Conservation (phyloP, 2,797 vertebrate genomes). For the Enteromius argenteus region DNA sequence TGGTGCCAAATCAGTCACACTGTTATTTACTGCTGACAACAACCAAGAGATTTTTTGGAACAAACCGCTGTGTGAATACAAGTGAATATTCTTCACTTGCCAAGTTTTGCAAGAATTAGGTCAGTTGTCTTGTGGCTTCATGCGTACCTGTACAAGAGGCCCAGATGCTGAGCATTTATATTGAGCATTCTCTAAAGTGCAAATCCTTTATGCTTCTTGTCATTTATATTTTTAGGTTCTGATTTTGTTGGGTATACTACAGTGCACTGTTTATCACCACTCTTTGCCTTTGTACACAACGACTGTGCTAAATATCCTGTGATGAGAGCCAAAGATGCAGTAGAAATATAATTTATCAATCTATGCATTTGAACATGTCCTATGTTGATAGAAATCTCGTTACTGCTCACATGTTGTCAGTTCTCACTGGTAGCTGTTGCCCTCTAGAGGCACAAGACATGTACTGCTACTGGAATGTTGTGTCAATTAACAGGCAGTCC, state of each 20-base stretch:
- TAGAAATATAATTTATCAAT: constrained; percentile 28
- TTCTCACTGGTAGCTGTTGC: constrained; percentile 56
- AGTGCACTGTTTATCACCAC: constrained; percentile 70
- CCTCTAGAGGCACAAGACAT: constrained; percentile 73
- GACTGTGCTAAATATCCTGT: constrained; percentile 73
- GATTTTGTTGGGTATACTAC: constrained; percentile 59
- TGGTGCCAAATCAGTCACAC: constrained; percentile 31
- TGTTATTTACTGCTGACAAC: constrained; percentile 41
- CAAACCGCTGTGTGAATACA: constrained; percentile 36
- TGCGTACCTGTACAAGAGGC: background rate
- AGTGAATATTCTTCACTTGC: constrained; percentile 36
- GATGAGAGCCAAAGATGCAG: constrained; percentile 79
- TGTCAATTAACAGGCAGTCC: constrained; percentile 76
- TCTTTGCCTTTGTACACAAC: constrained; percentile 74
- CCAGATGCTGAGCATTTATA: background rate
- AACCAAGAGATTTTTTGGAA: constrained; percentile 44
- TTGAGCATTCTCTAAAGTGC: background rate
- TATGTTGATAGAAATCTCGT: constrained; percentile 3
- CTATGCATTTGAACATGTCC: constrained; percentile 54
- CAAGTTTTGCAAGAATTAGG: constrained; percentile 36
- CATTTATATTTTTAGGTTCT: constrained; percentile 35
- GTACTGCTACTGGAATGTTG: constrained; percentile 71
- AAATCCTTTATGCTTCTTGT: constrained; percentile 51
- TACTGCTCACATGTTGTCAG: background rate
- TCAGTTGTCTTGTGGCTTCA: constrained; percentile 23